Conservation (phyloP, 2,888 invertebrate genomes). For the Odontocerum albicorne region DNA sequence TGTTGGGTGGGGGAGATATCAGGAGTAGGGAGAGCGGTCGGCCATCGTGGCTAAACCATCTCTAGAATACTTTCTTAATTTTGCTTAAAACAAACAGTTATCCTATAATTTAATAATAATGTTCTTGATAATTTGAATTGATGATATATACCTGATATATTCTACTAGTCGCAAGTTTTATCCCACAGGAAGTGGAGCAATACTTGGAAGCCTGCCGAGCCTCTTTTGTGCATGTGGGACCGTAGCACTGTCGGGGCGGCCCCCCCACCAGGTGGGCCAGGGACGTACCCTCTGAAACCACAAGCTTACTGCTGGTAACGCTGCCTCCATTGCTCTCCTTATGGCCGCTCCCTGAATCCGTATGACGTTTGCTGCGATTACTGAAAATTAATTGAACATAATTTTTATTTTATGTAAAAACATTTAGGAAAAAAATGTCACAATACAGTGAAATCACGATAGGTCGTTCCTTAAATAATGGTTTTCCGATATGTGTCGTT, state of each 20-base stretch:
- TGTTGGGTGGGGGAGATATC: too few species aligned
- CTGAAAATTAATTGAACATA: slow-evolving; percentile 9
- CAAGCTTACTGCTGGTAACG: slow-evolving; percentile 34
- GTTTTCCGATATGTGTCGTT: not conserved
- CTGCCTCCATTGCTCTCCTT: slow-evolving; percentile 21
- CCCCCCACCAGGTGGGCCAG: slow-evolving; percentile 58
- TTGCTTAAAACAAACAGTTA: too few species aligned
- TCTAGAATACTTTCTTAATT: too few species aligned
- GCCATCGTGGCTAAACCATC: too few species aligned
- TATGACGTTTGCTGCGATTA: slow-evolving; percentile 26
- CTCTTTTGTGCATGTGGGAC: slow-evolving; percentile 81
- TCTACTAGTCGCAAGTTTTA: slow-evolving; percentile 81
- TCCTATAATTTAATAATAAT: too few species aligned
- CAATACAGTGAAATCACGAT: too few species aligned
- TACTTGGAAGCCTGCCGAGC: slow-evolving; percentile 87
- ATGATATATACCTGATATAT: slow-evolving; percentile 87
- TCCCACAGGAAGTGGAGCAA: slow-evolving; percentile 90
- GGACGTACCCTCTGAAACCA: slow-evolving; percentile 42
- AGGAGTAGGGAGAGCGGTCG: too few species aligned
- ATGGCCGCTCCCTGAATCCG: slow-evolving; percentile 42
- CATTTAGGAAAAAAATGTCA: too few species aligned
- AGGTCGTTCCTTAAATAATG: not conserved
- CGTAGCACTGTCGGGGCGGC: slow-evolving; percentile 83
- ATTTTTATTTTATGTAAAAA: too few species aligned
- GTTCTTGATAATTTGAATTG: too few species aligned